These are phyloP conservation scores for Neodontobutis hainanensis DNA, from an alignment of 2,113 vertebrate genomes.

Conservation along the genomic window DNA sequence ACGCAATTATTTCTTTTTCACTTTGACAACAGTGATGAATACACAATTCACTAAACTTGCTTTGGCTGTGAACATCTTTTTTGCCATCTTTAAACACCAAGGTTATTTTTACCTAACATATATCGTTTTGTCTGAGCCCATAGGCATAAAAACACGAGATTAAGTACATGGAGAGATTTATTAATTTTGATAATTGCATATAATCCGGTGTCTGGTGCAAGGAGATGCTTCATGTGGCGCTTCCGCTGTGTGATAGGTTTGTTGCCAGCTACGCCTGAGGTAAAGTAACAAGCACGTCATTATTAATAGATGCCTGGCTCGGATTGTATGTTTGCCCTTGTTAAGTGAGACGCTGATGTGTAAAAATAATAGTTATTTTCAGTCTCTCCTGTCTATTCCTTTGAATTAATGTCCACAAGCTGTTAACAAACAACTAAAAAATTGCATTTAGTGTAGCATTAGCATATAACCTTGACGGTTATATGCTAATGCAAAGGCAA, in stretches of 20 bases:
- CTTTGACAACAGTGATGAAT: conserved; percentile 13
- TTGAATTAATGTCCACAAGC: background rate
- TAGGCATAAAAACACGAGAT: conserved; percentile 23
- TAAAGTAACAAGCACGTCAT: background rate
- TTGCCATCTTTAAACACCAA: background rate
- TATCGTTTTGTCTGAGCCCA: conserved; percentile 1
- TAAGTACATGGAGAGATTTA: conserved; percentile 22
- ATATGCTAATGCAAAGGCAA: no score
- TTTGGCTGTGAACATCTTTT: background rate
- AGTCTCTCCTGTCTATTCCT: background rate
- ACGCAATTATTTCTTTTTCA: conserved; percentile 24
- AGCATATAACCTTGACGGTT: background rate
- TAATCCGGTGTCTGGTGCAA: conserved; percentile 42
- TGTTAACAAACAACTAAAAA: background rate
- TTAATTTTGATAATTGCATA: conserved; percentile 50
- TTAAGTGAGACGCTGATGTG: conserved; percentile 12
- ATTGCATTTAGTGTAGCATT: background rate
- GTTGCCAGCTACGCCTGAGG: conserved; percentile 15
- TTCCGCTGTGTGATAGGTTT: conserved; percentile 1
- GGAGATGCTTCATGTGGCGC: conserved; percentile 14
- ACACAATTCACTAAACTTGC: background rate
- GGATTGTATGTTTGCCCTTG: conserved; percentile 7
- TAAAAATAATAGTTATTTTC: conserved; percentile 15
- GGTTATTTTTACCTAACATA: conserved; percentile 18
- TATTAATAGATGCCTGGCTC: conserved; percentile 3